A percentile compares a stretch with the other conserved stretches of the same genome.
Evolutionary conservation across 2,113 vertebrate species (phyloP).

Genomic region (Pygoscelis adeliae): DNA sequence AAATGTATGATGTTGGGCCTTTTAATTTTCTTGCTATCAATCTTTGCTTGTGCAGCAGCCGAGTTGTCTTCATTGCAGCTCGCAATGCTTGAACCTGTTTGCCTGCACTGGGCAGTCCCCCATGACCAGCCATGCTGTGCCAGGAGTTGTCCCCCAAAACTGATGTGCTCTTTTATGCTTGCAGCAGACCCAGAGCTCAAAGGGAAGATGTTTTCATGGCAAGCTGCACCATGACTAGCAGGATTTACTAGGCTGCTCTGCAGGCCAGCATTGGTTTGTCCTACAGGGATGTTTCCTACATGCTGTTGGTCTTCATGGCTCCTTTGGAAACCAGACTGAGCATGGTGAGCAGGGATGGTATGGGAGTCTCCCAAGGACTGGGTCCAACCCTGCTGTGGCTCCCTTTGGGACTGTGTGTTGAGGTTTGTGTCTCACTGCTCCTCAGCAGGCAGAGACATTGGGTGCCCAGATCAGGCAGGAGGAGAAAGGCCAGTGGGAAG

Average conservation of each 20-base stretch:
- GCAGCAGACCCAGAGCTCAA: background rate
- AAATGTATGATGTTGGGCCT: background rate
- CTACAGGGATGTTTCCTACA: background rate
- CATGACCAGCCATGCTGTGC: background rate
- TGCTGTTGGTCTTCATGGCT: background rate
- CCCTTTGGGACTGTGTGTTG: background rate
- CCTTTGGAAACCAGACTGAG: background rate
- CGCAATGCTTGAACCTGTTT: background rate
- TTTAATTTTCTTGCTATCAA: background rate
- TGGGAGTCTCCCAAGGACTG: background rate
- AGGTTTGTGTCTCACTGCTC: background rate
- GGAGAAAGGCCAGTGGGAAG: background rate
- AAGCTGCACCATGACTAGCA: background rate
- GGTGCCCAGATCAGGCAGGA: background rate
- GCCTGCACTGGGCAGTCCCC: background rate
- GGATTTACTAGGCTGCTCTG: background rate
- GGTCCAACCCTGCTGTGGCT: background rate
- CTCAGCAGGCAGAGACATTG: background rate
- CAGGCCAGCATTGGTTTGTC: fast-evolving
- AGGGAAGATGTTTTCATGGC: background rate
- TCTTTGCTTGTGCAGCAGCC: background rate
- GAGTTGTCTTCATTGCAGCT: background rate
- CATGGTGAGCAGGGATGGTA: fast-evolving
- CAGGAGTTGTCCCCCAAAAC: background rate
- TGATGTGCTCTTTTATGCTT: fast-evolving